phyloP scores from a whole-genome alignment of 2,888 invertebrate genomes.

The Globia sparganii region DNA sequence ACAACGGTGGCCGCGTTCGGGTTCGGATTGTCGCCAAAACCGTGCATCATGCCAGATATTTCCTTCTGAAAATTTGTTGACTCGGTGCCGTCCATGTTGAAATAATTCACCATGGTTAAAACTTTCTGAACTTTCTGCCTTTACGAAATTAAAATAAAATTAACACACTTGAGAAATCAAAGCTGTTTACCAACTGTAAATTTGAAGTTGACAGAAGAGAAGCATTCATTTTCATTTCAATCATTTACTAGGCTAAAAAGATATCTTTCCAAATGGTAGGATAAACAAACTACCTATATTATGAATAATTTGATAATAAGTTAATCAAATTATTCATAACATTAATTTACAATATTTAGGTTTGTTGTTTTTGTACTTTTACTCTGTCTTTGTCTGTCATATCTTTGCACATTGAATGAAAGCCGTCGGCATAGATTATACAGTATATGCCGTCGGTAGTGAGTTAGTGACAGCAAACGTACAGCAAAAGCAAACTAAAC shows the following conservation, averaged over 20 bases:
- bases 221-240: background rate
- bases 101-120: constrained; percentile 82
- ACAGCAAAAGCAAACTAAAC: too few species aligned
- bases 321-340: too few species aligned
- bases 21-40: constrained; percentile 96
- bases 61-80: constrained; percentile 91
- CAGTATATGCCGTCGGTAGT: too few species aligned
- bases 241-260: too few species aligned
- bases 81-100: constrained; percentile 81
- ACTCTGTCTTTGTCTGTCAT: background rate
- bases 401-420: background rate
- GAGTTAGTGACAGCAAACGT: too few species aligned
- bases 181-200: constrained; percentile 31
- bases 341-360: background rate
- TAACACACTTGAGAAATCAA: background rate
- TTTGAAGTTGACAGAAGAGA: background rate
- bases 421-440: too few species aligned
- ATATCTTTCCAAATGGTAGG: too few species aligned
- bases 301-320: too few species aligned
- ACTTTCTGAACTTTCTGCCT: background rate
- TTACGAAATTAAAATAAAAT: background rate
- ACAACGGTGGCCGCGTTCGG: constrained; percentile 95
- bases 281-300: too few species aligned
- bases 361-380: background rate
- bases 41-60: constrained; percentile 97